These are phyloP conservation scores for Thumatha senex DNA, from an alignment of 2,888 invertebrate genomes.

Conservation along the genomic window DNA sequence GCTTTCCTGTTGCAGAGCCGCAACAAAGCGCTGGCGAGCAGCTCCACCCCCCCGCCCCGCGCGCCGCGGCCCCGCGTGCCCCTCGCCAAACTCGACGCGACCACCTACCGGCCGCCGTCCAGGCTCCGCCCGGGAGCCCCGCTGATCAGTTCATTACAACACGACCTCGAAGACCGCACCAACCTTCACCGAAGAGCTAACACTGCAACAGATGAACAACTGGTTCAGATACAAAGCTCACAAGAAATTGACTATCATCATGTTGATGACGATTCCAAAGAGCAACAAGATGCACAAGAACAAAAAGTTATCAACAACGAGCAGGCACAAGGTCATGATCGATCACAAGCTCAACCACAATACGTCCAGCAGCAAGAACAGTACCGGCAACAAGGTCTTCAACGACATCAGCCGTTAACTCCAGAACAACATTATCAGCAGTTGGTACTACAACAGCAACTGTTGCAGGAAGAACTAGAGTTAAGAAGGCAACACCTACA, in stretches of 20 bases:
- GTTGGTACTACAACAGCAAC: conserved; percentile 30
- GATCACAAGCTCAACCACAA: conserved; percentile 11
- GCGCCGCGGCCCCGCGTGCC: conserved; percentile 40
- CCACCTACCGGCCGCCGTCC: conserved; percentile 68
- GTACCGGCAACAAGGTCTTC: conserved; percentile 17
- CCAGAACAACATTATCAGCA: conserved; percentile 29
- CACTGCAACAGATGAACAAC: conserved; percentile 47
- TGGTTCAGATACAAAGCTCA: conserved; percentile 42
- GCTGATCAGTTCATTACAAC: conserved; percentile 45
- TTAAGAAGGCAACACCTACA: conserved; percentile 35
- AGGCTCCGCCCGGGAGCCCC: conserved; percentile 57
- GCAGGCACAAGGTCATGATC: conserved; percentile 1
- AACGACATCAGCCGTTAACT: conserved; percentile 8
- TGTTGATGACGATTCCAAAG: conserved; percentile 2
- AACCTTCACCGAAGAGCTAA: conserved; percentile 68
- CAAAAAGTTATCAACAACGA: conserved; percentile 1
- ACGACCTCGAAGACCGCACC: conserved; percentile 49
- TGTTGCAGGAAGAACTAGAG: conserved; percentile 36
- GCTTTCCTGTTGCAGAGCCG: conserved; percentile 81
- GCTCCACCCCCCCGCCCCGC: conserved; percentile 31
- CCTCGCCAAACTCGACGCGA: conserved; percentile 52
- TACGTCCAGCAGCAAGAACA: conserved; percentile 15
- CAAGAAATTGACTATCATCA: conserved; percentile 38
- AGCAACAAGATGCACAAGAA: conserved; percentile 2
- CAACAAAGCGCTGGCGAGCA: conserved; percentile 67